Evolutionary conservation across 2,113 vertebrate species (phyloP).

Genomic region (Pitta sordida): DNA sequence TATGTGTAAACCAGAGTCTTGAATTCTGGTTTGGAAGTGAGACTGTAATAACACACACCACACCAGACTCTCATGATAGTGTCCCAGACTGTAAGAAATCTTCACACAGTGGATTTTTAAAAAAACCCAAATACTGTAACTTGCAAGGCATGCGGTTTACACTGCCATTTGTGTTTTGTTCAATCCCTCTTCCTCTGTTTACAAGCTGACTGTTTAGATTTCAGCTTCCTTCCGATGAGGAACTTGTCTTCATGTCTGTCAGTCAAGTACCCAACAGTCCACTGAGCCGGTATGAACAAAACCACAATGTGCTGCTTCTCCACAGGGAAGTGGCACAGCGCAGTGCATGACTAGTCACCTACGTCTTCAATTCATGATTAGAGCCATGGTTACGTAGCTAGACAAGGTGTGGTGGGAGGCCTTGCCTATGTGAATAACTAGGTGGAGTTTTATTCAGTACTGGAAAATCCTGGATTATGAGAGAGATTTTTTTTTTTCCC

Average conservation of each 20-base stretch:
- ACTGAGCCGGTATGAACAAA: background rate
- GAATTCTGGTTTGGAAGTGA: background rate
- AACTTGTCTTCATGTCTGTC: background rate
- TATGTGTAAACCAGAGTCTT: background rate
- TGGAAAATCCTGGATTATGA: background rate
- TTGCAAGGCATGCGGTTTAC: background rate
- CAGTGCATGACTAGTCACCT: background rate
- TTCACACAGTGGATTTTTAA: background rate
- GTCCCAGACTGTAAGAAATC: background rate
- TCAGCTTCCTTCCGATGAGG: conserved; percentile 13
- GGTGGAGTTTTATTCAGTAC: background rate
- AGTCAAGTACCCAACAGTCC: background rate
- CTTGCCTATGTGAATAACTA: background rate
- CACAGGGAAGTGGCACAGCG: background rate
- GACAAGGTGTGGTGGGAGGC: conserved; percentile 11
- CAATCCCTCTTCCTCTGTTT: conserved; percentile 1
- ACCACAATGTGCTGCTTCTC: background rate
- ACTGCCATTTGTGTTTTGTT: background rate
- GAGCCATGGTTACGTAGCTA: background rate
- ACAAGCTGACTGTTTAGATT: background rate
- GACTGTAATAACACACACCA: background rate
- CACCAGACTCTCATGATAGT: background rate
- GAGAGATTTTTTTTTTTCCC: background rate
- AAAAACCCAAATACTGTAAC: background rate
- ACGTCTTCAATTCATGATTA: background rate